Evolutionary conservation across 2,113 vertebrate genomes (phyloP).

Genomic region (Calyptommatus sinebrachiatus): DNA sequence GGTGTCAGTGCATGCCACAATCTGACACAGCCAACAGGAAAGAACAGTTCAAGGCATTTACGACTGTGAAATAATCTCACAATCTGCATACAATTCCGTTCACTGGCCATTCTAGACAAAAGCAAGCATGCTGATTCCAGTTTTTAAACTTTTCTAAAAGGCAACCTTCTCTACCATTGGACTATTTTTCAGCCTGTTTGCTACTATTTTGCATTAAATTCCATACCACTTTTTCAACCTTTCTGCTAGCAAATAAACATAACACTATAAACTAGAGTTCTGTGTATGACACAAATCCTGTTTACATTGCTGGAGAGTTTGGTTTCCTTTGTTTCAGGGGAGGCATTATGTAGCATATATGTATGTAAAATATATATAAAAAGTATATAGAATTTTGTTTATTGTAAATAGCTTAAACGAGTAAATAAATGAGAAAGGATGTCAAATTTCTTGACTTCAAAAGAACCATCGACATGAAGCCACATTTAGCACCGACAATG

Average conservation of each 20-base stretch:
- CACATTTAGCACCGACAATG: conserved; percentile 81
- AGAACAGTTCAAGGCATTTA: conserved; percentile 54
- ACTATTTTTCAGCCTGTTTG: conserved; percentile 78
- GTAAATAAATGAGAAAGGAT: conserved; percentile 61
- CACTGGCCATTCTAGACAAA: conserved; percentile 58
- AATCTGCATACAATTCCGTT: conserved; percentile 56
- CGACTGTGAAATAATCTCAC: conserved; percentile 63
- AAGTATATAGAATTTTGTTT: conserved; percentile 70
- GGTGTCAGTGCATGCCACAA: conserved; percentile 70
- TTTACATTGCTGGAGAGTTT: conserved; percentile 74
- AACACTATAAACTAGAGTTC: conserved; percentile 49
- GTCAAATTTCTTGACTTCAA: conserved; percentile 74
- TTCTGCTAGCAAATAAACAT: conserved; percentile 63
- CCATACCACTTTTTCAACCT: conserved; percentile 71
- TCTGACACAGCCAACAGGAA: conserved; percentile 48
- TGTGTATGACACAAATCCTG: conserved; percentile 66
- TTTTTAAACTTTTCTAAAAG: conserved; percentile 69
- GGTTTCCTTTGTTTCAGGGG: conserved; percentile 72
- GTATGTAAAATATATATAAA: conserved; percentile 69
- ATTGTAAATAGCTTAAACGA: conserved; percentile 79
- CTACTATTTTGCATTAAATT: conserved; percentile 76
- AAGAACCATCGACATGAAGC: conserved; percentile 73
- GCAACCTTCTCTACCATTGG: conserved; percentile 55
- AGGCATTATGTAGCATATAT: conserved; percentile 64
- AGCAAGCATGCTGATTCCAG: conserved; percentile 67